A percentile compares a stretch with the other conserved stretches of the same genome.
phyloP scores from a whole-genome alignment of 2,113 vertebrate species.

The Festucalex cinctus region DNA sequence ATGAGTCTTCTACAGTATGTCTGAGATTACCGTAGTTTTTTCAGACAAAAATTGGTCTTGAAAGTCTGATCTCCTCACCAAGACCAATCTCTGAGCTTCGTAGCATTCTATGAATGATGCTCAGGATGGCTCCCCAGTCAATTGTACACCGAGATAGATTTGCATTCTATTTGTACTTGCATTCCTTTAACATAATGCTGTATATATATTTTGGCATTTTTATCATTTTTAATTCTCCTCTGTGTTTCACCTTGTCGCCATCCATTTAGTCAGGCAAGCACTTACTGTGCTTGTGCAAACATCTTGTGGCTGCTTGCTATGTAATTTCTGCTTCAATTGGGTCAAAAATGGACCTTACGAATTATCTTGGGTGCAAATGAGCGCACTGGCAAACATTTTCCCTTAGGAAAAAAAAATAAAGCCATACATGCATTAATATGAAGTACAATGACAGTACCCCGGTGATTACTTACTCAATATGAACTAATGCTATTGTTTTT shows the following conservation, averaged over 20 bases:
- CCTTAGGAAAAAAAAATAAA: background rate
- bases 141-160: background rate
- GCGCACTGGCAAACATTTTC: background rate
- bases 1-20: background rate
- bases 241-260: background rate
- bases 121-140: background rate
- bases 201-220: background rate
- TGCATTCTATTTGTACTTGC: background rate
- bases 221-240: background rate
- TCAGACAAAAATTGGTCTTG: background rate
- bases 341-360: background rate
- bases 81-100: background rate
- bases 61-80: background rate
- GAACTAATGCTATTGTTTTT: slow-evolving; percentile 27
- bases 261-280: background rate
- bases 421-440: slow-evolving; percentile 6
- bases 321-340: background rate
- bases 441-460: slow-evolving; percentile 26
- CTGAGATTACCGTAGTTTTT: background rate
- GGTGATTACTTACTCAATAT: slow-evolving; percentile 23
- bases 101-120: background rate
- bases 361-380: background rate
- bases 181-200: background rate
- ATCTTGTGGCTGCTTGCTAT: background rate
- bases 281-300: background rate